Base-by-base conservation (phyloP, 64 coral and sea anemone genomes). In the Cladopsammia gracilis region DNA sequence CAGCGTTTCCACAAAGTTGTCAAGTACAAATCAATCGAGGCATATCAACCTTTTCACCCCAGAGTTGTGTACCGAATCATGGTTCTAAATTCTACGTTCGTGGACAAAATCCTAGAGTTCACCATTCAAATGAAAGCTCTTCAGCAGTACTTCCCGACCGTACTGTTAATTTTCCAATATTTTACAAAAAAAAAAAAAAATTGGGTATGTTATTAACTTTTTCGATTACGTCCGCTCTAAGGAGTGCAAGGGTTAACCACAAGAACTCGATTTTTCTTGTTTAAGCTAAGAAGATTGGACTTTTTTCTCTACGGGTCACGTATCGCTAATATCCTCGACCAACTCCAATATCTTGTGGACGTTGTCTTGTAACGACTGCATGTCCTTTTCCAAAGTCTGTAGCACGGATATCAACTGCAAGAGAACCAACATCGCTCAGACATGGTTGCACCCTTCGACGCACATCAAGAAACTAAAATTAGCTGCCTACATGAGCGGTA, bases 281-380 rank as follows among this genome's bases (percentile, higher is more conserved):
- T 67, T 67, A 50, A 10, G 42, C 43, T 84, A 84, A 84, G 80
- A 68, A 48, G 45, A 67, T 84, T 68, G 45, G 47, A 14, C 5
- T 20, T 50, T 49, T 72, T 10, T 25, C n/a, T 44, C 3, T 13
- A 67, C 7, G 14, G 45, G 80, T 84, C 80, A 84, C 80, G 80
- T 67, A 67, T 91, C 89, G 50, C 93, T 83, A 48, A 86, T 87
- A 70, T 97, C 96, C 65, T 97, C 96, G 24, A 97, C 88, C 51
- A 88, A 60, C 74, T 94, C 96, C 62, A 97, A 25, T 13, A 97
- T 76, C 78, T 97, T 97, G 92, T 97, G 96, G 7, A 94, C 88
- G 64, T 94, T 91, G 65, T 97, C 92, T 20, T 97, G 96, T n/a
- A 97, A 62, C 50, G 80, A 64, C 50, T 97, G 96, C 56, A 97